Evolutionary conservation across 2,888 invertebrate genomes (phyloP), one percentile per base, ranked within the genome.

Genomic region (Stenodema calcarata): DNA sequence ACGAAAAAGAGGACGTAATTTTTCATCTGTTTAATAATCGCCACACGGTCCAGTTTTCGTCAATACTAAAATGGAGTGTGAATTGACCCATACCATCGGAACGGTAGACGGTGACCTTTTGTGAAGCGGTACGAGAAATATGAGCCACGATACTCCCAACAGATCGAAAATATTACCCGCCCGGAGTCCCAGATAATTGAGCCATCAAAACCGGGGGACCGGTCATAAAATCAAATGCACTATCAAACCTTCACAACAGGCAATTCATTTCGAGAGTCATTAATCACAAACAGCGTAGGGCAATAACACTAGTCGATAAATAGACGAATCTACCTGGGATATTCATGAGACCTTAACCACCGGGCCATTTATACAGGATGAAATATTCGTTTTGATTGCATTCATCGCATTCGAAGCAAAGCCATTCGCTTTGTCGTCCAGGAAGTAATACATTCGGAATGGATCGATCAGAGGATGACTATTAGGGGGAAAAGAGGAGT

Each of bases 161-260:
- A 62, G 16, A 47, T 23, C 62, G 62, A 62, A 62, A 62, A 62
- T 62, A 62, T 23, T 11, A 9, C 62, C 23, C 62, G 62, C 27
- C 62, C 62, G 62, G 50, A 50, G 50, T 50, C 50, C 50, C 50
- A 23, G 73, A 75, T 75, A 75, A 75, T 75, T 75, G 35, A 75
- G 73, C 30, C 73, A 75, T 75, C 41, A 62, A 62, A 62, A 0
- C 23, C 23, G 23, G 23, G 12, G 62, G 12, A 27, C 35, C 35
- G 73, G 35, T 28, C 41, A 75, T 75, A 75, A 75, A 75, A 75
- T 75, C 73, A 75, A 75, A 75, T 75, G 73, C 73, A 75, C 73
- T 35, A 41, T 41, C 41, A 41, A 75, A 75, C 41, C 73, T 28
- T 30, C 30, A 75, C 62, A 62, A 62, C 73, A 18, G 35, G 35